Conservation (phyloP, 2,797 vertebrate species). For the Enteromius fasciolatus region DNA sequence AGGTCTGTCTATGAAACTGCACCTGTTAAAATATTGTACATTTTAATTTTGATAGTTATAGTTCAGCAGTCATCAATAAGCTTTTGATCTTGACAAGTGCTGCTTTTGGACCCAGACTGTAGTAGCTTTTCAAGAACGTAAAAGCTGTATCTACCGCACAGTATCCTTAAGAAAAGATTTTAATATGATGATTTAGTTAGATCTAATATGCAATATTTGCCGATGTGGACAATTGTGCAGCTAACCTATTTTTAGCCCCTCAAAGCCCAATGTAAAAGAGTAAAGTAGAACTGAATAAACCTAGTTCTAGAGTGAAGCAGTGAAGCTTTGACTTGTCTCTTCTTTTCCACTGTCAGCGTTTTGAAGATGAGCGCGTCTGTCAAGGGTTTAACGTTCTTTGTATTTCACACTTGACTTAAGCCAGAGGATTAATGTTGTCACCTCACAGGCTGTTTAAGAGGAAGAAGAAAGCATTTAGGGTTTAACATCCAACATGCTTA, state of each 20-base stretch:
- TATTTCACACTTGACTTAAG: constrained; percentile 57
- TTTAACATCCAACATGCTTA: constrained; percentile 37
- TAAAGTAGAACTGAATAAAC: constrained; percentile 1
- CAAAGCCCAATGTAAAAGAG: neutral
- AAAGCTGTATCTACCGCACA: neutral
- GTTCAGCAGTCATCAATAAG: neutral
- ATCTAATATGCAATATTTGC: constrained; percentile 2
- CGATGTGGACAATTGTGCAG: constrained; percentile 13
- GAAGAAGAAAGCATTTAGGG: constrained; percentile 27
- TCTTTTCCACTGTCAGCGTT: constrained; percentile 45
- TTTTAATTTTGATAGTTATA: neutral
- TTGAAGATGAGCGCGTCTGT: constrained; percentile 46
- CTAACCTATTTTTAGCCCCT: constrained; percentile 20
- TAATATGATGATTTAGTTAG: constrained; percentile 2
- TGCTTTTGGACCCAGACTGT: neutral
- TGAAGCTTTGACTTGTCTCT: constrained; percentile 9
- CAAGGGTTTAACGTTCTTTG: constrained; percentile 49
- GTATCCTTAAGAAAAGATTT: constrained; percentile 16
- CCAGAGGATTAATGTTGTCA: constrained; percentile 59
- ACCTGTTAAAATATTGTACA: neutral
- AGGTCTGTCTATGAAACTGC: neutral
- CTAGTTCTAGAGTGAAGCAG: neutral
- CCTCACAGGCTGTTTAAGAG: constrained; percentile 44
- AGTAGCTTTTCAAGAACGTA: constrained; percentile 4
- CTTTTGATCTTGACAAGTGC: neutral